phyloP scores from a whole-genome alignment of 2,797 vertebrate genomes.

The Tarsius wallacei region DNA sequence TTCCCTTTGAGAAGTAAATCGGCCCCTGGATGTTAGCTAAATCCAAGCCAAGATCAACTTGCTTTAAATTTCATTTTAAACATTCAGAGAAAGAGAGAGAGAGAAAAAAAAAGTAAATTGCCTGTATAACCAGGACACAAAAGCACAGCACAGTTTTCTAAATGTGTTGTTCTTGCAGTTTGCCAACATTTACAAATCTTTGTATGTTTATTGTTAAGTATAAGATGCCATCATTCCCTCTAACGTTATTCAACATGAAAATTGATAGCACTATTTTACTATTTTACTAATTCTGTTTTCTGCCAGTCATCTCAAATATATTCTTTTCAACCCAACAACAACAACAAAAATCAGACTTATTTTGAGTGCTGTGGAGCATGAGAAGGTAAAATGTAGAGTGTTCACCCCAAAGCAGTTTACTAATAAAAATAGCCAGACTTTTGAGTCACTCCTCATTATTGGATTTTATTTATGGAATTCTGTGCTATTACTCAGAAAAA shows the following conservation, averaged over 20 bases:
- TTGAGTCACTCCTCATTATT: slow-evolving; percentile 65
- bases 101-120: background rate
- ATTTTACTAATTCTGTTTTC: slow-evolving; percentile 69
- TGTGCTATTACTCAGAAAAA: slow-evolving; percentile 48
- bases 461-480: slow-evolving; percentile 53
- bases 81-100: background rate
- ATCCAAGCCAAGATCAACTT: slow-evolving; percentile 57
- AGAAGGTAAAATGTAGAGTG: slow-evolving; percentile 55
- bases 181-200: slow-evolving; percentile 74
- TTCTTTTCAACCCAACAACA: slow-evolving; percentile 12
- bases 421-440: slow-evolving; percentile 77
- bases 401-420: slow-evolving; percentile 44
- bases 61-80: slow-evolving; percentile 77
- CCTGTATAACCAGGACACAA: background rate
- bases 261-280: slow-evolving; percentile 68
- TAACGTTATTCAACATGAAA: slow-evolving; percentile 68
- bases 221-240: slow-evolving; percentile 52
- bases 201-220: slow-evolving; percentile 70
- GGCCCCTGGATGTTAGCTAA: background rate
- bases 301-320: slow-evolving; percentile 59
- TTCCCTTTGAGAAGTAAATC: background rate
- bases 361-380: slow-evolving; percentile 27
- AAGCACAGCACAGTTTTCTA: slow-evolving; percentile 62
- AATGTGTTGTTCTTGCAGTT: slow-evolving; percentile 61
- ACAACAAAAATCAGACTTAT: background rate